phyloP scores from a whole-genome alignment of 2,113 vertebrate genomes.

The Trogon surrucura region DNA sequence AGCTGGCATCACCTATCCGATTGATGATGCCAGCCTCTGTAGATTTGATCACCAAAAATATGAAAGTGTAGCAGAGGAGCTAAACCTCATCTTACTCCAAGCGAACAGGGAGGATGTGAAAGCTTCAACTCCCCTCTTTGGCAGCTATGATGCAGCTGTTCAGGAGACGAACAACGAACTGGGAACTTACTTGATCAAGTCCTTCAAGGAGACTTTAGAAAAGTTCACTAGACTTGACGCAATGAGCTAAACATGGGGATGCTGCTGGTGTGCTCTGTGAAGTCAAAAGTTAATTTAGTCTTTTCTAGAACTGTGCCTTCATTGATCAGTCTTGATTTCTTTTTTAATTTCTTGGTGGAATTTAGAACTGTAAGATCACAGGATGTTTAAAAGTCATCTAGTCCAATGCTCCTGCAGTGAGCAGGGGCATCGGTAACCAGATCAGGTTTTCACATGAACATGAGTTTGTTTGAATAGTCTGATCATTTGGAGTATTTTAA shows the following conservation, averaged over 20 bases:
- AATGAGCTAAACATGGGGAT: slow-evolving; percentile 25
- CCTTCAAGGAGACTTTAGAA: slow-evolving; percentile 85
- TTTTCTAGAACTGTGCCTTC: neutral
- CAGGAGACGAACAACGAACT: slow-evolving; percentile 91
- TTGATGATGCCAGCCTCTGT: slow-evolving; percentile 80
- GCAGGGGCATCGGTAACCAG: no score
- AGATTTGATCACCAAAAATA: slow-evolving; percentile 85
- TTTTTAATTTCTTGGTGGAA: neutral
- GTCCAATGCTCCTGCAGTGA: no score
- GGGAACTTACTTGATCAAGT: slow-evolving; percentile 84
- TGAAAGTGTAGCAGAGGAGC: slow-evolving; percentile 75
- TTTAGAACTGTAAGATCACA: no score
- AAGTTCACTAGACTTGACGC: slow-evolving; percentile 81
- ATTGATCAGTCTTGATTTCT: neutral
- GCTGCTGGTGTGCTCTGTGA: neutral
- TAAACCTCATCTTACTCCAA: slow-evolving; percentile 78
- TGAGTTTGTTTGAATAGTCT: neutral
- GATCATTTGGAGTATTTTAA: neutral
- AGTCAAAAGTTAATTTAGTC: neutral
- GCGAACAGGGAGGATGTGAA: slow-evolving; percentile 82
- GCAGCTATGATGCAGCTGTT: slow-evolving; percentile 89
- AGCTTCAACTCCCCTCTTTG: slow-evolving; percentile 85
- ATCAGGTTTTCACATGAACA: no score
- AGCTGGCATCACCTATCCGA: slow-evolving; percentile 80
- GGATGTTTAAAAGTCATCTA: no score